These are phyloP conservation scores for Sarcophaga peregrina DNA, from an alignment of 1,140 invertebrate genomes.

Conservation along the genomic window DNA sequence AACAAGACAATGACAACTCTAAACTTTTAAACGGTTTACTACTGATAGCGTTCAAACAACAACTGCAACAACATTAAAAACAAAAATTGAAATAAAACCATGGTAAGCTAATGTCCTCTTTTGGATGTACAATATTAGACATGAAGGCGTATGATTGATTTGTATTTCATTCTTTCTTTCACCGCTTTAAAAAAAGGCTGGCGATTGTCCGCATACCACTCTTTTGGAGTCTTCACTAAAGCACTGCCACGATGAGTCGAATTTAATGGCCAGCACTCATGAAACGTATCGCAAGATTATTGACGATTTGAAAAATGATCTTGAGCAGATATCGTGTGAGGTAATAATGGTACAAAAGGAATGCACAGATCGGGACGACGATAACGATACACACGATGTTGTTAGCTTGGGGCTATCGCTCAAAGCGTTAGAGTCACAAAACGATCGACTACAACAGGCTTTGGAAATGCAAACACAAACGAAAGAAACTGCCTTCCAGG, in stretches of 20 bases:
- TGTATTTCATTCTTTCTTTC: background rate
- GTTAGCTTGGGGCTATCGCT: constrained; percentile 27
- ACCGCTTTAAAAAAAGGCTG: background rate
- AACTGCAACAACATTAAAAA: no score
- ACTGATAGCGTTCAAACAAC: no score
- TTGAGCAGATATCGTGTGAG: constrained; percentile 52
- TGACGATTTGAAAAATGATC: constrained; percentile 51
- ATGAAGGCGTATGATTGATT: background rate
- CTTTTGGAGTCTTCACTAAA: constrained; percentile 56
- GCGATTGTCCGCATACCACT: constrained; percentile 56
- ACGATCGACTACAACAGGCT: constrained; percentile 42
- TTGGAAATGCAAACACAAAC: constrained; percentile 32
- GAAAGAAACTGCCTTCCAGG: constrained; percentile 13
- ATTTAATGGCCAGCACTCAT: constrained; percentile 51
- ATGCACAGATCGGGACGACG: constrained; percentile 48
- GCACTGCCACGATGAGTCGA: constrained; percentile 54
- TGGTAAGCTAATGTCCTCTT: no score
- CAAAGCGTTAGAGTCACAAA: constrained; percentile 42
- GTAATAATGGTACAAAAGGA: constrained; percentile 55
- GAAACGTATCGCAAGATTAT: constrained; percentile 52
- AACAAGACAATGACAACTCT: background rate
- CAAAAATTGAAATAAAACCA: no score
- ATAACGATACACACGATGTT: background rate
- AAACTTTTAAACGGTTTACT: no score
- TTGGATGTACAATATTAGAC: background rate